Evolutionary conservation across 1,140 invertebrate species (phyloP), one percentile per base, ranked within the genome.

Genomic region (Ceratina australensis): DNA sequence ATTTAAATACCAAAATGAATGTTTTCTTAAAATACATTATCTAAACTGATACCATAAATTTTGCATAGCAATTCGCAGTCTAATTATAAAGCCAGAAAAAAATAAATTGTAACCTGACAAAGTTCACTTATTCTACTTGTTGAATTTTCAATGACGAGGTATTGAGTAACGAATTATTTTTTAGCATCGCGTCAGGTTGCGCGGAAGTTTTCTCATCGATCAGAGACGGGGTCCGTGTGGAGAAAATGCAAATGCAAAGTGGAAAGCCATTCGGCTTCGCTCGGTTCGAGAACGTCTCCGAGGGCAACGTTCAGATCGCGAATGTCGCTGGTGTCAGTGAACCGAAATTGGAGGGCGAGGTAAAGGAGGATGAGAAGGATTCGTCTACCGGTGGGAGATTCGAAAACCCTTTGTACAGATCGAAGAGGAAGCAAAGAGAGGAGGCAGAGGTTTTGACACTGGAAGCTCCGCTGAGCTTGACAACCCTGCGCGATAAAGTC

Each of bases 341-440:
- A 3, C 81, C 83, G 8, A 71, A 89, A 12, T 57, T 64, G 2
- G 79, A 33, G 2, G 73, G 76, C 33, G 47, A 61, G 59, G 13
- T 47, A 60, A 15, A 28, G 33, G 47, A 16, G 0, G n/a, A 4
- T 18, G 52, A 79, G 33, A 61, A 79, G 33, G 64, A 87, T 42
- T 13, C 72, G 15, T 74, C 72, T 28, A n/a, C 54, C 4, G 80
- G 81, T 13, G 84, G 87, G 24, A 86, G 88, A 79, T 92, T 92
- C 56, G 91, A 92, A 68, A 92, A 92, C 84, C 91, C 91, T 7
- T 68, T 92, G 3, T 92, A 92, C 68, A 86, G 81, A 28, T 89
- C 90, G 16, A 87, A 85, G 56, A 85, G 83, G 13, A 66, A 79
- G 71, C 77, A 56, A 56, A 67, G 8, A n/a, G 78, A 73, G 8